These are phyloP conservation scores for Prorops nasuta DNA, from an alignment of 1,140 invertebrate species.

Conservation along the genomic window DNA sequence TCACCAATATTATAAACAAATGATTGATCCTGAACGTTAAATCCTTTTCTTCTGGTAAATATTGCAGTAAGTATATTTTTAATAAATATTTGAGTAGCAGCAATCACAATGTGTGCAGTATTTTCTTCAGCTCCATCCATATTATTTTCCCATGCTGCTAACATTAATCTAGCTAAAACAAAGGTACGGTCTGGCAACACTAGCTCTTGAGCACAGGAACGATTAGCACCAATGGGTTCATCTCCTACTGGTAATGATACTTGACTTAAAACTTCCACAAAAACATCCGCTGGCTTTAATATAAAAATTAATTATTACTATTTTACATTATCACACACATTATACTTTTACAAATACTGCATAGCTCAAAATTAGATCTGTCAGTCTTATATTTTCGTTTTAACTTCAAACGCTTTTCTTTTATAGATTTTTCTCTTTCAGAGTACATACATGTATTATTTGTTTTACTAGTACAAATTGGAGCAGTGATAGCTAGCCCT, in stretches of 20 bases:
- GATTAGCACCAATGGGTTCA: constrained; percentile 53
- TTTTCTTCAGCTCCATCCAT: constrained; percentile 76
- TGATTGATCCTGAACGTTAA: constrained; percentile 64
- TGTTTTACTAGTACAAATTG: constrained; percentile 50
- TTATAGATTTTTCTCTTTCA: constrained; percentile 32
- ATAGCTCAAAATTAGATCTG: background rate
- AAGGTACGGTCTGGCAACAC: constrained; percentile 75
- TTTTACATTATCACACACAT: background rate
- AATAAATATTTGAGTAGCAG: constrained; percentile 72
- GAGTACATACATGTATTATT: constrained; percentile 2
- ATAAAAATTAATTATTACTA: constrained; percentile 3
- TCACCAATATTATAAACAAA: constrained; percentile 74
- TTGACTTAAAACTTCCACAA: constrained; percentile 51
- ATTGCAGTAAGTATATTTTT: constrained; percentile 76
- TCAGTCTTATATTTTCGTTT: background rate
- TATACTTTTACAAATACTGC: background rate
- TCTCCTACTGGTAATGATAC: constrained; percentile 50
- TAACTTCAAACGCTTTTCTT: background rate
- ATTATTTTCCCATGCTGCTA: constrained; percentile 80
- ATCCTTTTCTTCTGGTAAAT: constrained; percentile 71
- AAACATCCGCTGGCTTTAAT: constrained; percentile 50
- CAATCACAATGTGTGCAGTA: constrained; percentile 72
- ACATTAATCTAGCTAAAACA: constrained; percentile 73
- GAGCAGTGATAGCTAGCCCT: constrained; percentile 60
- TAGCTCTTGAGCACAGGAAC: constrained; percentile 65